Evolutionary conservation across 1,140 invertebrate species (phyloP), one percentile per base, ranked within the genome.

Genomic region (Oncopodura yosiiana): DNA sequence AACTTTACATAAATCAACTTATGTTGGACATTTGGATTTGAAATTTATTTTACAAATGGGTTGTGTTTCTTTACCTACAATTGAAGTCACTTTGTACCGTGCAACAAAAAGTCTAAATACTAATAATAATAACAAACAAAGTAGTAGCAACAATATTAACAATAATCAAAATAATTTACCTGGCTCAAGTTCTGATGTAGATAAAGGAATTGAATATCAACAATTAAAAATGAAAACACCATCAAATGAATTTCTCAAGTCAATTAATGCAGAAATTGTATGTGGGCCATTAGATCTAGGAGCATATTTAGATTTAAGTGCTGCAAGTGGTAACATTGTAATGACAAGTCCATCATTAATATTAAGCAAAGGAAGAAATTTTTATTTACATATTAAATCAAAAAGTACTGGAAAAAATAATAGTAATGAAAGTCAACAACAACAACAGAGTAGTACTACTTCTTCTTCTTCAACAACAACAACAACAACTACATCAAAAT

Each of bases 261-360:
- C 82, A 11, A 85, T 91, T 65, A 88, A 91, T 72, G 86, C 86
- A 1, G 88, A 93, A 67, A 84, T 94, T 49, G 69, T 94, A 9
- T 90, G 87, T 51, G 91, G 90, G 2, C 91, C 91, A 8, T 76
- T 93, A 1, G 80, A 83, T 64, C 72, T 94, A 3, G 78, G 81
- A 9, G 79, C 81, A 1, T 86, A 83, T 58, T 75, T 93, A 54
- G 88, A 94, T 70, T 66, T 92, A 38, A 87, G 85, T 0, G 86
- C 86, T 65, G 82, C 86, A 64, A 80, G 81, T 24, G 89, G 88
- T 11, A 81, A 81, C 19, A 77, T 92, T 5, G 89, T 87, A 14
- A 73, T 94, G 14, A 87, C 88, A 0, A 92, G 88, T 65, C 87
- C 88, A 0, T 81, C 84, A 63, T 71, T 94, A 12, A 83, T 91